A percentile compares a stretch with the other conserved stretches of the same genome.
Evolutionary conservation across 2,797 vertebrate species (phyloP).

Genomic region (Diglossa cyanea): DNA sequence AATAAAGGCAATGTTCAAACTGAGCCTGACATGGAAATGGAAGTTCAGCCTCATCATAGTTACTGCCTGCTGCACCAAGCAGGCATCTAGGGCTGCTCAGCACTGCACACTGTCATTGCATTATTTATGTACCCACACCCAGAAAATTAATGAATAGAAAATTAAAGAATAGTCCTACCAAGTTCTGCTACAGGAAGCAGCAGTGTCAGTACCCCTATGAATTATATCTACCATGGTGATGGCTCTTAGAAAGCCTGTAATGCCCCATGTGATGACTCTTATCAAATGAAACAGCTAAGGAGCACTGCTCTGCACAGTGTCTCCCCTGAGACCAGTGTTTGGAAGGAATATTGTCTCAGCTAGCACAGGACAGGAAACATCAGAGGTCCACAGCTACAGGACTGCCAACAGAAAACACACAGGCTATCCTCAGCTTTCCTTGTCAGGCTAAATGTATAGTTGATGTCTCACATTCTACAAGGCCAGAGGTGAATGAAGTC

Average conservation of each 20-base stretch:
- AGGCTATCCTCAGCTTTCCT: neutral
- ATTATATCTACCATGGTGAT: neutral
- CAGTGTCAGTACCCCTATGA: neutral
- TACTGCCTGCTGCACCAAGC: neutral
- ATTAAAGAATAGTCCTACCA: neutral
- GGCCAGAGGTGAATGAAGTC: neutral
- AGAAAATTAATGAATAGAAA: neutral
- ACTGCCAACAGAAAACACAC: neutral
- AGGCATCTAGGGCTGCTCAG: neutral
- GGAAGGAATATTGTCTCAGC: neutral
- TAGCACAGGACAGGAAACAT: neutral
- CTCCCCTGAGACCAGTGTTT: neutral
- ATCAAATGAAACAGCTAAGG: neutral
- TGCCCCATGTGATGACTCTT: neutral
- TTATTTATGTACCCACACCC: neutral
- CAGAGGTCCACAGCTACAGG: neutral
- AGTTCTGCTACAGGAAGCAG: neutral
- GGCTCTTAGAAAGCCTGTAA: neutral
- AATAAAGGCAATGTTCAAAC: conserved; percentile 29
- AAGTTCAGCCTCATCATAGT: neutral
- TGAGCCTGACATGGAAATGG: neutral
- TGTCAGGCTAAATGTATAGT: neutral
- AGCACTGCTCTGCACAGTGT: neutral
- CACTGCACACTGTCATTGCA: neutral
- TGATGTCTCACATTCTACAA: neutral